Evolutionary conservation across 2,797 vertebrate genomes (phyloP), one percentile per base, ranked within the genome.

Genomic region (Myripristis murdjan): DNA sequence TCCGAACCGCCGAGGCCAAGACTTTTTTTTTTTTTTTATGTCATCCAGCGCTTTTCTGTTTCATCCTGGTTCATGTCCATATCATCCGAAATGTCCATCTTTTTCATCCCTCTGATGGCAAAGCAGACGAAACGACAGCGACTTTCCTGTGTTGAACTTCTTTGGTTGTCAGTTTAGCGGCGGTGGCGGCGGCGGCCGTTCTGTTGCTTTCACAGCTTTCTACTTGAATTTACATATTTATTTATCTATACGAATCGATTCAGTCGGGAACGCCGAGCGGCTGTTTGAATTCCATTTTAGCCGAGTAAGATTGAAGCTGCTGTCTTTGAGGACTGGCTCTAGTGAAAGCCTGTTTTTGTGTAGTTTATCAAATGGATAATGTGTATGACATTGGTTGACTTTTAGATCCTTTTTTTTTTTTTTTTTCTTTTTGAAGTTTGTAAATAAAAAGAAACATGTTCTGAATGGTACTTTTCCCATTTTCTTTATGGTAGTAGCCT

Each of bases 171-270:
- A n/a, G 64, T 76, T 70, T 47, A 39, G 53, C 75, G 49, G 15
- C 70, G 60, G 58, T 20, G 73, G 66, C 53, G 53, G 85, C 70
- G 71, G 82, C 73, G n/a, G n/a, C n/a, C n/a, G n/a, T n/a, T 53
- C 73, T 43, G 52, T 79, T 83, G 84, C 57, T 87, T 87, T 87
- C 75, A 85, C 79, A 85, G 86, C 87, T 91, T 82, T 91, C 86
- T 93, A 94, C 92, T 93, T 94, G 92, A 94, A 94, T 89, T 90
- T 87, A 86, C 81, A 76, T 93, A 89, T 93, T 92, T 93, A 92
- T 93, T 92, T n/a, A n/a, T n/a, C n/a, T 87, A 84, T 91, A 79
- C 51, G 31, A 79, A 83, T 81, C 7, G 11, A 76, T 81, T 53
- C 1, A 35, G 79, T 72, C 28, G 12, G 74, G 66, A 7, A 20